Evolutionary conservation across 2,888 invertebrate species (phyloP).

Genomic region (Beris chalybata): DNA sequence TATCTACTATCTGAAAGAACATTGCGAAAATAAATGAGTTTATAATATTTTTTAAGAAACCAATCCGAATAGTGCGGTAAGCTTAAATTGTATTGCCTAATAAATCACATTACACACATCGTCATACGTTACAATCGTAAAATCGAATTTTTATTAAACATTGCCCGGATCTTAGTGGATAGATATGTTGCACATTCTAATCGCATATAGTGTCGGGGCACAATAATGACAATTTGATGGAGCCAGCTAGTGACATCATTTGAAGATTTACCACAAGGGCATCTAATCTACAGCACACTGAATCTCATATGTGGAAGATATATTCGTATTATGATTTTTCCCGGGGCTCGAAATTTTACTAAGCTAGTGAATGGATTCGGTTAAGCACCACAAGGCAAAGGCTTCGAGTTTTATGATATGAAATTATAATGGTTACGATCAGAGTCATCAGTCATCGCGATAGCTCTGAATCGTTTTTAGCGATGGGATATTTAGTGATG

Average conservation of each 20-base stretch:
- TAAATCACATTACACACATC: constrained; percentile 13
- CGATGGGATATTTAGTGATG: not conserved
- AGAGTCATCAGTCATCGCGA: no score
- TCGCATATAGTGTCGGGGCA: not conserved
- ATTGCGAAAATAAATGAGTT: no score
- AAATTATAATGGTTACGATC: no score
- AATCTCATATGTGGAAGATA: no score
- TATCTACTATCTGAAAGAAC: no score
- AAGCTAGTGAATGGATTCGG: no score
- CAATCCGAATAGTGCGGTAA: not conserved
- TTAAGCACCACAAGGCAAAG: no score
- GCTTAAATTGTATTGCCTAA: not conserved
- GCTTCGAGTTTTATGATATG: no score
- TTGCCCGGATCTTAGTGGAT: not conserved
- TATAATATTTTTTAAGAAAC: no score
- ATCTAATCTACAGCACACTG: not conserved
- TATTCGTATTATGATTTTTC: no score
- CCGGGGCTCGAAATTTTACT: no score
- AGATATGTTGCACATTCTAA: constrained; percentile 16
- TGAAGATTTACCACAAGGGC: constrained; percentile 14
- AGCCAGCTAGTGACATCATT: constrained; percentile 14
- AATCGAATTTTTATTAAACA: constrained; percentile 13
- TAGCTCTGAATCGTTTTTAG: no score
- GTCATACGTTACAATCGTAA: constrained; percentile 5
- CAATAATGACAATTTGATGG: constrained; percentile 15